phyloP scores from a whole-genome alignment of 2,797 vertebrate genomes.

The Rhynchotus rufescens region DNA sequence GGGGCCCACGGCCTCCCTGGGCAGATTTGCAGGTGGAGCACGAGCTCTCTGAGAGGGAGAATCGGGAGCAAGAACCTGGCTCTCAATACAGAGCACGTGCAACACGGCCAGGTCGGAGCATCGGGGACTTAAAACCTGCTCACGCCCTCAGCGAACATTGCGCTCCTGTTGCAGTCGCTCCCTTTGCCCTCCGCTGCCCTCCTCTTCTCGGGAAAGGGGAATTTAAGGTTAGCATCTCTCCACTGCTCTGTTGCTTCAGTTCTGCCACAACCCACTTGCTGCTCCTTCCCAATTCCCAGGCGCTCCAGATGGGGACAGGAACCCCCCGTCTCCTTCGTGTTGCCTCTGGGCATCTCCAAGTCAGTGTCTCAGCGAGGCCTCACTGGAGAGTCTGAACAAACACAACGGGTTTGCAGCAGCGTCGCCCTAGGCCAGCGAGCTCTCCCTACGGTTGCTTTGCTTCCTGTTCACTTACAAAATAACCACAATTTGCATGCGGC shows the following conservation, averaged over 20 bases:
- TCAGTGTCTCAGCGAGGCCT: not conserved
- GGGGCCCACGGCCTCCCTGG: not conserved
- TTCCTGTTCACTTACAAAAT: not conserved
- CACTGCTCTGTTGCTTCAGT: too few relatives aligned
- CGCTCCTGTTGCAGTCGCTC: not conserved
- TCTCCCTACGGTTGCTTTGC: rapidly evolving
- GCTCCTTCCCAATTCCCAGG: not conserved
- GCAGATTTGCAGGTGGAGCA: not conserved
- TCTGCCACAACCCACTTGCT: too few relatives aligned
- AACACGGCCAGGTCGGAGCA: not conserved
- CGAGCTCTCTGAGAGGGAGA: not conserved
- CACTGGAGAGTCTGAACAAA: not conserved
- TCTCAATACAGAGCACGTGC: not conserved
- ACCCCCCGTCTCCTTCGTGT: rapidly evolving
- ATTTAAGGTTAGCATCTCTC: not conserved
- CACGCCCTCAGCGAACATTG: rapidly evolving
- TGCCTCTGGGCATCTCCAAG: not conserved
- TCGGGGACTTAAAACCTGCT: not conserved
- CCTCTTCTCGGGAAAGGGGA: not conserved
- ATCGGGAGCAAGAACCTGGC: rapidly evolving
- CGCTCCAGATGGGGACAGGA: not conserved
- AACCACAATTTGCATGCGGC: rapidly evolving
- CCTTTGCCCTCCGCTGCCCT: not conserved
- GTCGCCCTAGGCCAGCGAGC: not conserved
- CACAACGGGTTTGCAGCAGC: rapidly evolving